Evolutionary conservation across 2,797 vertebrate genomes (phyloP).

Genomic region (Gymnoscopelus braueri): DNA sequence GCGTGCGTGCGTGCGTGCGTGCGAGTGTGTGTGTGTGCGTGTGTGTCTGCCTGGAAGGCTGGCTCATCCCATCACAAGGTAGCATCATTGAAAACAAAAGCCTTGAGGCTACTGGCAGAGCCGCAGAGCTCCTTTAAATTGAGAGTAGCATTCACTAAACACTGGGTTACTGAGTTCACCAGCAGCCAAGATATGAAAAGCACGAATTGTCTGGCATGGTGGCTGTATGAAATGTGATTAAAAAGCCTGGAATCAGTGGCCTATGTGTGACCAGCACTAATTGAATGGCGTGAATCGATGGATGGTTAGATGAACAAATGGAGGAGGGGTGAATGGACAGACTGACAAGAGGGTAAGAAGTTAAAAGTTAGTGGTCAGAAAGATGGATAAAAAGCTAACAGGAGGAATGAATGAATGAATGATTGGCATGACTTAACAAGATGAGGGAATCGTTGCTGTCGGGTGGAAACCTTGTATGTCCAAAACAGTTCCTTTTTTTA

Average conservation of each 20-base stretch:
- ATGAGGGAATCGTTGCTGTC: no score
- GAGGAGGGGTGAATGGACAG: neutral
- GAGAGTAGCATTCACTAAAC: conserved; percentile 45
- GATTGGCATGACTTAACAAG: no score
- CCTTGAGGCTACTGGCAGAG: conserved; percentile 47
- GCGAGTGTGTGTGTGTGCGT: neutral
- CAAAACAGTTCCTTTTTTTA: no score
- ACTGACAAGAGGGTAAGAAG: neutral
- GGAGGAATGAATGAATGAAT: no score
- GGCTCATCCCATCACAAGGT: conserved; percentile 65
- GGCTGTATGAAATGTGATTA: conserved; percentile 46
- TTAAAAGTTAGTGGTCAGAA: neutral
- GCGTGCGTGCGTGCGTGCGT: no score
- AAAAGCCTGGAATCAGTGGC: conserved; percentile 34
- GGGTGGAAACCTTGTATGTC: no score
- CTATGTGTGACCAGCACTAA: conserved; percentile 36
- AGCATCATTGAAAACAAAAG: conserved; percentile 45
- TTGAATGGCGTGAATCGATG: conserved; percentile 18
- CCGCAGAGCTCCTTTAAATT: conserved; percentile 52
- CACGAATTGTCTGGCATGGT: conserved; percentile 46
- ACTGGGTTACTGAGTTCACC: conserved; percentile 53
- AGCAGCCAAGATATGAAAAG: conserved; percentile 52
- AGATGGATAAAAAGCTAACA: neutral
- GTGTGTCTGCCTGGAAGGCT: conserved; percentile 2
- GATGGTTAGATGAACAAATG: conserved; percentile 4